A percentile compares a stretch with the other conserved stretches of the same genome.
Conservation (phyloP, 2,888 invertebrate species). For the Pegoplata infirma region DNA sequence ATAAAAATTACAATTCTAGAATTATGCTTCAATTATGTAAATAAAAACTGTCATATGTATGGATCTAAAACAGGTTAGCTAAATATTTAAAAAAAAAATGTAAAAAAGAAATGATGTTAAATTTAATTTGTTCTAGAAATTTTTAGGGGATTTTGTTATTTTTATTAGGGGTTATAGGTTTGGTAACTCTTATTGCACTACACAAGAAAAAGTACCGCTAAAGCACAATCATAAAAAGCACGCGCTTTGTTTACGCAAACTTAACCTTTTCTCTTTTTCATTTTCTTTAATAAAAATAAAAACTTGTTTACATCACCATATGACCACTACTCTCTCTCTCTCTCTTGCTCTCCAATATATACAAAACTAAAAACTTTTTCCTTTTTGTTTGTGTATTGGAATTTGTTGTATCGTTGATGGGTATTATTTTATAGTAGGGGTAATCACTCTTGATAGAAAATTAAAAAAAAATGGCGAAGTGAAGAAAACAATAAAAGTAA, state of each 20-base stretch:
- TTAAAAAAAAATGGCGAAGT: too few relatives aligned
- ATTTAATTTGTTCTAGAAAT: not conserved
- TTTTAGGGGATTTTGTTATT: not conserved
- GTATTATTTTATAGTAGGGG: too few relatives aligned
- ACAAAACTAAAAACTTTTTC: not conserved
- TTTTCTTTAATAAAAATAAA: slow-evolving; percentile 4
- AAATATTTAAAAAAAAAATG: too few relatives aligned
- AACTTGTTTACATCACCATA: slow-evolving; percentile 59
- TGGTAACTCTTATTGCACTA: slow-evolving; percentile 37
- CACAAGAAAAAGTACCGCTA: slow-evolving; percentile 57
- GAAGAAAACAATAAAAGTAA: too few relatives aligned
- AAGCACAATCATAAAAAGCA: slow-evolving; percentile 31
- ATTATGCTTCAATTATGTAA: too few relatives aligned
- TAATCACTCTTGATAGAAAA: too few relatives aligned
- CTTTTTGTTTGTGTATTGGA: not conserved
- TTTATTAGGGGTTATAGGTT: not conserved
- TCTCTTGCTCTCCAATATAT: not conserved
- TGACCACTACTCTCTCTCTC: not conserved
- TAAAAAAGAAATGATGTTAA: not conserved
- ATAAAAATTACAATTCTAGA: too few relatives aligned
- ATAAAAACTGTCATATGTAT: too few relatives aligned
- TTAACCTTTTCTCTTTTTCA: slow-evolving; percentile 49
- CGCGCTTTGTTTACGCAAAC: slow-evolving; percentile 53
- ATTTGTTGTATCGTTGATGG: not conserved
- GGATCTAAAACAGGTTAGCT: too few relatives aligned